Conservation (phyloP, 2,888 invertebrate species). For the Ctena decussata region DNA sequence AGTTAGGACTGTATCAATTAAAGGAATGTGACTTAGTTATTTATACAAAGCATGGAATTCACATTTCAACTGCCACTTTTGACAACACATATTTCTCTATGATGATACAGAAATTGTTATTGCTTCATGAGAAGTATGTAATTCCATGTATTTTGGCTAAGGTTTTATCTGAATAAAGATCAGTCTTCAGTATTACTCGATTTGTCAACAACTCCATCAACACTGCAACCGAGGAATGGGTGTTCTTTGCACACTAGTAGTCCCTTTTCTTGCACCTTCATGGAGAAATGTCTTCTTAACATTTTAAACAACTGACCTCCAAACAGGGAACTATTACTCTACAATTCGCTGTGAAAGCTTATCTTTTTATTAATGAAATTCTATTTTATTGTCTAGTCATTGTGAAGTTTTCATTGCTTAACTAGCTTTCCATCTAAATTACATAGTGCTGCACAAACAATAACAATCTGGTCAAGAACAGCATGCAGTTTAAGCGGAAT, state of each 20-base stretch:
- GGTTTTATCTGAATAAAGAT: neutral
- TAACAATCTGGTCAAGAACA: neutral
- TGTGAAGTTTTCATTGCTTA: too few species aligned
- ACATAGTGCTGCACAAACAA: neutral
- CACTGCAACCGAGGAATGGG: too few species aligned
- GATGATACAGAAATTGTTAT: neutral
- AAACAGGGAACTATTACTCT: too few species aligned
- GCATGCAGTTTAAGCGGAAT: slow-evolving; percentile 1
- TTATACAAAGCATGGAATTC: slow-evolving; percentile 23
- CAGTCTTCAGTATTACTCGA: too few species aligned
- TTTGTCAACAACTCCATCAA: too few species aligned
- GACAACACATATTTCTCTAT: neutral
- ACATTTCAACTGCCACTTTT: slow-evolving; percentile 3
- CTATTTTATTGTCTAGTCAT: too few species aligned
- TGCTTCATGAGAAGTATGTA: slow-evolving; percentile 14
- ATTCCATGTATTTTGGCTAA: neutral
- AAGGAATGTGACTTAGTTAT: slow-evolving; percentile 25
- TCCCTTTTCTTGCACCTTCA: too few species aligned
- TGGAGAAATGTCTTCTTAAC: too few species aligned
- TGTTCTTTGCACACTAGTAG: too few species aligned
- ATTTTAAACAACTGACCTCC: too few species aligned
- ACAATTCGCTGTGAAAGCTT: too few species aligned
- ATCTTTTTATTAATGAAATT: too few species aligned
- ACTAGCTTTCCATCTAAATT: neutral
- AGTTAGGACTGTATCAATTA: slow-evolving; percentile 14